Evolutionary conservation across 2,888 invertebrate species (phyloP), one percentile per base, ranked within the genome.

Genomic region (Zonitis immaculata): DNA sequence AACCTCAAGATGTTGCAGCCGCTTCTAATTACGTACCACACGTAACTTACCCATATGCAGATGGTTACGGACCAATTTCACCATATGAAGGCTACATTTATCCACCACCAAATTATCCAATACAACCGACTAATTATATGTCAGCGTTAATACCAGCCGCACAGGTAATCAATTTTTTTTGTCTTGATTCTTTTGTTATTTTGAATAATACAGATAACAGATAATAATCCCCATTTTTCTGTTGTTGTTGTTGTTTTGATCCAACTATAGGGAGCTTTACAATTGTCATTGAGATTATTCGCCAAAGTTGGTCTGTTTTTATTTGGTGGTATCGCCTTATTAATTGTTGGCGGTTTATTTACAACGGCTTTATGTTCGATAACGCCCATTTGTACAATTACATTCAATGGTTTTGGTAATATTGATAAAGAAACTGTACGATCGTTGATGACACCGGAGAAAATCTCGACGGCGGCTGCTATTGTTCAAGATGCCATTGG

Each of bases 401-500:
- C 76, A 0, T 82, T 84, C 67, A 71, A 75, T 20, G 78, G 77
- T 45, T 62, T 76, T 53, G 63, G 66, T 35, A 61, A 62, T 7
- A 58, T 76, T 26, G 70, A 74, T 52, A 72, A 74, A 35, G 77
- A 79, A 61, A 77, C 84, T 52, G 80, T 85, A 70, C 76, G 83
- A 18, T 71, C 80, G 0, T 72, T 82, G 8, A 78, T 85, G 59
- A 81, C 80, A 0, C 80, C 83, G 0, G 84, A 85, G 43, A 77
- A 78, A 27, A 77, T 86, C 28, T 79, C 82, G 25, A 74, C 77
- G 2, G 81, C 83, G 0, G 81, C 84, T 2, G 76, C 79, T 6
- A 78, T 85, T 39, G 82, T 86, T 1, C 80, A 81, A 62, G 80
- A 78, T 28, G 85, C 85, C 3, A 79, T 86, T 49, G 79, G 82